Evolutionary conservation across 2,113 vertebrate species (phyloP).

Genomic region (Equus przewalskii): DNA sequence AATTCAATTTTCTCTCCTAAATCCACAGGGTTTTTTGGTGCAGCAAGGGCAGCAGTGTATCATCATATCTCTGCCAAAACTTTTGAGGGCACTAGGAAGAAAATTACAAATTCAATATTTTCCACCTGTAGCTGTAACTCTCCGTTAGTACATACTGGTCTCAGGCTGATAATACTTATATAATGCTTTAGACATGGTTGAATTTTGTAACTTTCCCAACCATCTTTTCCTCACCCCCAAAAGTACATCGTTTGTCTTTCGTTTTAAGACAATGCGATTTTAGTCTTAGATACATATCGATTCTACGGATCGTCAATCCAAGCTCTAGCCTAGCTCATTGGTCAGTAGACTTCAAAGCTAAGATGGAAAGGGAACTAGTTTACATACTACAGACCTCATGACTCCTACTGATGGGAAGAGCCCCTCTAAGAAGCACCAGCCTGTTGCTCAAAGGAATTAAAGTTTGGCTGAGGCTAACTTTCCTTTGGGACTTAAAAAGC

Average conservation of each 20-base stretch:
- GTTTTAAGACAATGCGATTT: conserved; percentile 17
- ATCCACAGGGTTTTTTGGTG: neutral
- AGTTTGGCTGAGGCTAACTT: neutral
- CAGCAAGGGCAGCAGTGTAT: conserved; percentile 52
- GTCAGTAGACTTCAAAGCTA: neutral
- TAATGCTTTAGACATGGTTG: conserved; percentile 39
- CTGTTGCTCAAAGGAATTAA: neutral
- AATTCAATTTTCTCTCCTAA: conserved; percentile 54
- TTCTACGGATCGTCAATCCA: neutral
- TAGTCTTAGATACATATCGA: neutral
- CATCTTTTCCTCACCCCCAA: neutral
- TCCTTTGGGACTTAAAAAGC: neutral
- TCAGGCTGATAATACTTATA: neutral
- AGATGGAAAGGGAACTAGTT: neutral
- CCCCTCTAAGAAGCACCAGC: neutral
- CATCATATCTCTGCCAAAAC: conserved; percentile 70
- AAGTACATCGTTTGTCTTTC: neutral
- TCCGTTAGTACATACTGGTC: neutral
- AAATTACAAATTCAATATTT: conserved; percentile 72
- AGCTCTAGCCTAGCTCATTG: neutral
- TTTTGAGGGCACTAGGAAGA: conserved; percentile 73
- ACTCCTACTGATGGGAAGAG: neutral
- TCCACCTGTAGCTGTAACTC: conserved; percentile 41
- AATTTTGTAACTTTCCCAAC: conserved; percentile 52
- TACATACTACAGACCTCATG: neutral